phyloP scores from a whole-genome alignment of 2,888 invertebrate species.

The Drosophila falleni region DNA sequence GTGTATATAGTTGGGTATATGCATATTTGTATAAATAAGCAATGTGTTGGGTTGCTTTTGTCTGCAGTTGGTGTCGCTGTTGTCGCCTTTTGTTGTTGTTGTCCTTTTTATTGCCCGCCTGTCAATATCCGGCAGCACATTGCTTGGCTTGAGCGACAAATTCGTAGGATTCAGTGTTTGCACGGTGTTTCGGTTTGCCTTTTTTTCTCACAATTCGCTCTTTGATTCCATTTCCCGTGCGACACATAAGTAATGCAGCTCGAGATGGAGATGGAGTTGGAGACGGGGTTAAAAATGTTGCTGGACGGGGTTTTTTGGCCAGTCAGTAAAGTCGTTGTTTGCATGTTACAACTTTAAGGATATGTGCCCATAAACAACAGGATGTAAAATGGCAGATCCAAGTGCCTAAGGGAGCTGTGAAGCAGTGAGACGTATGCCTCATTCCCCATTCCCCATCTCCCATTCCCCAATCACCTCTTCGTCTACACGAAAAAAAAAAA shows the following conservation, averaged over 20 bases:
- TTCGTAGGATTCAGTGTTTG: constrained; percentile 52
- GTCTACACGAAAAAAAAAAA: no score
- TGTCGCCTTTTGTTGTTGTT: constrained; percentile 57
- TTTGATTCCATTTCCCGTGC: constrained; percentile 59
- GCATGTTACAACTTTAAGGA: constrained; percentile 66
- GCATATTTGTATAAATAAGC: constrained; percentile 59
- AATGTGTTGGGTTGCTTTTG: constrained; percentile 45
- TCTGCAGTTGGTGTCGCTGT: constrained; percentile 40
- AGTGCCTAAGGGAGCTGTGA: constrained; percentile 51
- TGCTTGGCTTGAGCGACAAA: constrained; percentile 50
- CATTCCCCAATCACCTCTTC: background rate
- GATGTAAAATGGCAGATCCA: constrained; percentile 67
- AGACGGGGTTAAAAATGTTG: background rate
- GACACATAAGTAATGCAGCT: constrained; percentile 58
- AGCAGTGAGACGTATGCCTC: constrained; percentile 10
- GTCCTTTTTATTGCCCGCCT: constrained; percentile 73
- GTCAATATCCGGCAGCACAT: constrained; percentile 72
- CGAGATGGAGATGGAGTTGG: constrained; percentile 2
- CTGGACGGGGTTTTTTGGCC: constrained; percentile 28
- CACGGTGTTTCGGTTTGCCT: constrained; percentile 44
- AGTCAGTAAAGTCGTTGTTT: constrained; percentile 31
- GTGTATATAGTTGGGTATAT: background rate
- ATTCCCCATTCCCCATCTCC: background rate
- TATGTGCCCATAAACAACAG: constrained; percentile 76
- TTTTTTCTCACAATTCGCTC: constrained; percentile 38